Percentiles rank a stretch among this genome's conserved stretches.
Conservation (phyloP, 2,797 vertebrate genomes). For the Semotilus atromaculatus region DNA sequence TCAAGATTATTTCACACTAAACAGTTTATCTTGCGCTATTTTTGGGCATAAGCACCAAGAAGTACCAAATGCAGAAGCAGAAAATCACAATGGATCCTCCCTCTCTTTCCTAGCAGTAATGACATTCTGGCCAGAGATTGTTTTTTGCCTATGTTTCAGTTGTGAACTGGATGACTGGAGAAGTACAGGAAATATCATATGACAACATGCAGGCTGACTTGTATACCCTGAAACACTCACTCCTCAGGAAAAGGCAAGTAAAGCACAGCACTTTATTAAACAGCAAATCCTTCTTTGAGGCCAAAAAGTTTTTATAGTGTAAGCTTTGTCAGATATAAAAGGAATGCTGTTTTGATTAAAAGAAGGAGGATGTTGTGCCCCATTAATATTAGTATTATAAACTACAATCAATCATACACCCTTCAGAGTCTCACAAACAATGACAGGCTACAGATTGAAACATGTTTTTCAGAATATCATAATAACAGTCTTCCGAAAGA, state of each 20-base stretch:
- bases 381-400: neutral
- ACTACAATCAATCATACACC: neutral
- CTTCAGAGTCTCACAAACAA: neutral
- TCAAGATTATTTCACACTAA: neutral
- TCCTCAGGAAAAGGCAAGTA: conserved; percentile 55
- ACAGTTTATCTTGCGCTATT: neutral
- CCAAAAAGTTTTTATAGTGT: conserved; percentile 9
- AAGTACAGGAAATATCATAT: conserved; percentile 71
- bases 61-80: conserved; percentile 35
- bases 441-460: neutral
- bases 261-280: conserved; percentile 37
- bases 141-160: conserved; percentile 62
- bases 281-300: conserved; percentile 30
- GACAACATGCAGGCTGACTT: conserved; percentile 64
- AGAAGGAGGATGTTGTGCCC: neutral
- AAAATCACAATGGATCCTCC: conserved; percentile 29
- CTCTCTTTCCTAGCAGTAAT: conserved; percentile 37
- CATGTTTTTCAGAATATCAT: neutral
- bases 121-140: conserved; percentile 54
- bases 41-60: neutral
- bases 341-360: conserved; percentile 21
- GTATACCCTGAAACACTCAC: conserved; percentile 65
- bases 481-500: neutral
- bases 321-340: conserved; percentile 11
- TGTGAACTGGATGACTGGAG: conserved; percentile 64